Evolutionary conservation across 2,113 vertebrate genomes (phyloP).

Genomic region (Lophura nycthemera): DNA sequence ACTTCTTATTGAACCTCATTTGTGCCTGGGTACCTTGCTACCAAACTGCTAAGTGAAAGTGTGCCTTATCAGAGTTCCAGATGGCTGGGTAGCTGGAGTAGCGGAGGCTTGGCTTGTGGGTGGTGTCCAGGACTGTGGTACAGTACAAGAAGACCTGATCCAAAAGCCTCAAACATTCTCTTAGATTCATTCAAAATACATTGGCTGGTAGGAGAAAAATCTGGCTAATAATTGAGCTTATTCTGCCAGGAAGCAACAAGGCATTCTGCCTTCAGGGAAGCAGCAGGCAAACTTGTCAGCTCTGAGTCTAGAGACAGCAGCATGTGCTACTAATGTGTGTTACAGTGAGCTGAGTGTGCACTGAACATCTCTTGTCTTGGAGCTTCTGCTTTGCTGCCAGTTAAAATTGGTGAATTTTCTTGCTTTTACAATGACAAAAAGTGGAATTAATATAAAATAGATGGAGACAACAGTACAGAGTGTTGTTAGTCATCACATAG

Average conservation of each 20-base stretch:
- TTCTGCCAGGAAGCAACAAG: background rate
- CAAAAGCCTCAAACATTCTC: background rate
- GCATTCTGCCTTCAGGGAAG: background rate
- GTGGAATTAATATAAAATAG: background rate
- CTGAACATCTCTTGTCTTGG: background rate
- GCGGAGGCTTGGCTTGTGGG: background rate
- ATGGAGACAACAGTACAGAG: accelerated
- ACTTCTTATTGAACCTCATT: background rate
- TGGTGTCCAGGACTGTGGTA: too few relatives aligned
- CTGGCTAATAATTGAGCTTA: background rate
- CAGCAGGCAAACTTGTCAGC: background rate
- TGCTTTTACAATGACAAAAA: background rate
- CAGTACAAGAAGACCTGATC: background rate
- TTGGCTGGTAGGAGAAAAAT: background rate
- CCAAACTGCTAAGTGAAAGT: background rate
- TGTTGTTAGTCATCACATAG: background rate
- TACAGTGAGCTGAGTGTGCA: accelerated
- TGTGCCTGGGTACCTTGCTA: background rate
- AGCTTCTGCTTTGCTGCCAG: background rate
- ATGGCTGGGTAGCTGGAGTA: background rate
- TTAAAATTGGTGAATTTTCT: background rate
- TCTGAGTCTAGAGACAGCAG: background rate
- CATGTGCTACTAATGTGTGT: accelerated
- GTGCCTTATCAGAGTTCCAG: background rate
- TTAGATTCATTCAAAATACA: background rate